Evolutionary conservation across 2,113 vertebrate species (phyloP), one percentile per base, ranked within the genome.

Genomic region (Oryzias woworae): DNA sequence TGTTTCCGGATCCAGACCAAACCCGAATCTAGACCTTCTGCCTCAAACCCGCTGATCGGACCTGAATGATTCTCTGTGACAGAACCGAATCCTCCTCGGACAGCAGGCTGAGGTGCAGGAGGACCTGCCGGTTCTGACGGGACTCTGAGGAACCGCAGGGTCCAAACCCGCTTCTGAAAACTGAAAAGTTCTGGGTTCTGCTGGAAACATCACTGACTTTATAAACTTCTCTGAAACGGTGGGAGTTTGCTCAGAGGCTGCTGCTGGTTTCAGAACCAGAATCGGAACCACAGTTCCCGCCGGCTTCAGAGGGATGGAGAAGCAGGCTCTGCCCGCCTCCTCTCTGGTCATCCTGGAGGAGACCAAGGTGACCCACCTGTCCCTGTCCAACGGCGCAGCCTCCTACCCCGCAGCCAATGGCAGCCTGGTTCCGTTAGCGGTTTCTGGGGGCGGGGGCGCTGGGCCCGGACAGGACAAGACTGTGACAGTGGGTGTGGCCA

Each of bases 311-410:
- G 26, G 64, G 64, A 92, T 91, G 88, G 91, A 91, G 83, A 91
- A 91, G 69, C 82, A 86, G 64, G 44, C 75, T 14, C 80, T 85
- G 3, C 80, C 81, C 13, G 78, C 78, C 20, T 86, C 90, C 58
- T 79, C 87, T 0, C 54, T 87, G 71, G 78, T 78, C 8, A 85
- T 79, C 57, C 75, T 80, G 52, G 91, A 93, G 56, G 91, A 93
- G 80, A 86, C 85, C 70, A 88, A 83, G 69, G 90, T 85, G 73
- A 83, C 56, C 53, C 81, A 88, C 17, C 71, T 90, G 45, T 22
- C 91, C 17, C 71, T 90, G 45, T 22, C 91, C 1, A 92, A 91
- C 16, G 77, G 81, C 1, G 49, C 36, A 36, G 31, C 8, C 71
- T 41, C 73, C 31, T 41, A 71, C 41, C 66, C 77, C 17, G 28